These are phyloP conservation scores for Hyposmocoma kahamanoa DNA, from an alignment of 1,140 invertebrate species.

Conservation along the genomic window DNA sequence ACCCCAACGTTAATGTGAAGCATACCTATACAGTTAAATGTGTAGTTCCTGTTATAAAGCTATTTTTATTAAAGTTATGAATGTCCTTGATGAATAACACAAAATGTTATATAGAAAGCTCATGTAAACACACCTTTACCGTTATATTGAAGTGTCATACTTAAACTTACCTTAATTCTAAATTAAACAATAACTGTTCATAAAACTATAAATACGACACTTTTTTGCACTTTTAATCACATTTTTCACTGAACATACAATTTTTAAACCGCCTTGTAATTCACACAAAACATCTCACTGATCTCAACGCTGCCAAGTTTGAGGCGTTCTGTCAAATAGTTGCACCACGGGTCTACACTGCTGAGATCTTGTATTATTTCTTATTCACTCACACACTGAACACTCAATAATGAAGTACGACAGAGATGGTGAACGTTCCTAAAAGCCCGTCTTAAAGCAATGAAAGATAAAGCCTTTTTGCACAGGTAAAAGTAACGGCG, in stretches of 20 bases:
- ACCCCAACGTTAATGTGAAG: no score
- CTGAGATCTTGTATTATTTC: slow-evolving; percentile 26
- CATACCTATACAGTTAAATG: no score
- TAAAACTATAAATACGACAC: neutral
- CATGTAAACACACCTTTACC: slow-evolving; percentile 28
- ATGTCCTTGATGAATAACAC: slow-evolving; percentile 49
- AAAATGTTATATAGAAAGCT: slow-evolving; percentile 39
- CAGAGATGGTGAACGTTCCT: slow-evolving; percentile 21
- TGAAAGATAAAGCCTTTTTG: slow-evolving; percentile 68
- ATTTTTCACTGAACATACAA: slow-evolving; percentile 25
- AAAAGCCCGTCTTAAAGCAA: slow-evolving; percentile 12
- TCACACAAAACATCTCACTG: slow-evolving; percentile 26
- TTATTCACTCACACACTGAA: slow-evolving; percentile 13
- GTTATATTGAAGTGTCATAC: slow-evolving; percentile 23
- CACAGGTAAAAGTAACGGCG: slow-evolving; percentile 70
- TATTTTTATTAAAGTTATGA: no score
- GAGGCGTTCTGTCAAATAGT: slow-evolving; percentile 65
- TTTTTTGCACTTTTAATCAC: slow-evolving; percentile 15
- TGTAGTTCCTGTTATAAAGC: no score
- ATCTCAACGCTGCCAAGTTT: slow-evolving; percentile 39
- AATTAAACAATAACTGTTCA: slow-evolving; percentile 12
- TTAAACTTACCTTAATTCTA: slow-evolving; percentile 26
- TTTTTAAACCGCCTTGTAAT: slow-evolving; percentile 14
- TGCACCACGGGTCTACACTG: slow-evolving; percentile 52
- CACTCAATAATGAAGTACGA: slow-evolving; percentile 12